Evolutionary conservation across 2,888 invertebrate genomes (phyloP).

Genomic region (Drosophila koepferae): DNA sequence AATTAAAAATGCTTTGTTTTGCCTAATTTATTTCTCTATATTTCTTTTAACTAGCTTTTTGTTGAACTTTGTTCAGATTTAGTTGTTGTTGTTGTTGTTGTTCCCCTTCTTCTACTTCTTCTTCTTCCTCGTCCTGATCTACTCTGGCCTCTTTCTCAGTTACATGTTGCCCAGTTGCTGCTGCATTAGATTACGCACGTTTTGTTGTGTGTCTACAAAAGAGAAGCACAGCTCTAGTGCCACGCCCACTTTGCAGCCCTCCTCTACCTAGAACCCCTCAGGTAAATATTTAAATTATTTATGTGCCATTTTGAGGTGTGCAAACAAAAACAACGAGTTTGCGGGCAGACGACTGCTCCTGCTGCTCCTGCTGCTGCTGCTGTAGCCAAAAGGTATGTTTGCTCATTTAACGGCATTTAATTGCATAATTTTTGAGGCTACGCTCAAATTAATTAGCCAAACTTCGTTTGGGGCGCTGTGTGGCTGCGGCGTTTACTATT

Average conservation of each 20-base stretch:
- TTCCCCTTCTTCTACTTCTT: neutral
- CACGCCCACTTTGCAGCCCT: neutral
- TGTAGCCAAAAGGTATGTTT: slow-evolving; percentile 53
- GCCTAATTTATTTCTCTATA: slow-evolving; percentile 1
- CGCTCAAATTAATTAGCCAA: slow-evolving; percentile 52
- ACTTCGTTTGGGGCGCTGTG: slow-evolving; percentile 6
- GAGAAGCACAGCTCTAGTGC: slow-evolving; percentile 13
- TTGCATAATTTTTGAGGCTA: slow-evolving; percentile 73
- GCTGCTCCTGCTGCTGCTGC: slow-evolving; percentile 2
- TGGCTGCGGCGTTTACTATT: neutral
- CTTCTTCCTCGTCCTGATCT: neutral
- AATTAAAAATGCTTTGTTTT: slow-evolving; percentile 16
- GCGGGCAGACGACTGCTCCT: neutral
- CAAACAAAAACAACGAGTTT: slow-evolving; percentile 59
- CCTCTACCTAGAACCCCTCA: slow-evolving; percentile 19
- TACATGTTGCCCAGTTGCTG: slow-evolving; percentile 26
- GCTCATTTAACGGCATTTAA: slow-evolving; percentile 73
- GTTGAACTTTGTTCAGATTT: slow-evolving; percentile 4
- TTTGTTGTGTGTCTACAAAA: slow-evolving; percentile 34
- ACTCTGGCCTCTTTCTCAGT: neutral
- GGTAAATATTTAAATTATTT: slow-evolving; percentile 78
- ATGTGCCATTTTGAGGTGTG: slow-evolving; percentile 72
- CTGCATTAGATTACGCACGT: slow-evolving; percentile 62
- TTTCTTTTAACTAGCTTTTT: slow-evolving; percentile 3
- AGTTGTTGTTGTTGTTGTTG: neutral